Conservation (phyloP, 1,140 invertebrate genomes). For the Dendrolimus punctatus region DNA sequence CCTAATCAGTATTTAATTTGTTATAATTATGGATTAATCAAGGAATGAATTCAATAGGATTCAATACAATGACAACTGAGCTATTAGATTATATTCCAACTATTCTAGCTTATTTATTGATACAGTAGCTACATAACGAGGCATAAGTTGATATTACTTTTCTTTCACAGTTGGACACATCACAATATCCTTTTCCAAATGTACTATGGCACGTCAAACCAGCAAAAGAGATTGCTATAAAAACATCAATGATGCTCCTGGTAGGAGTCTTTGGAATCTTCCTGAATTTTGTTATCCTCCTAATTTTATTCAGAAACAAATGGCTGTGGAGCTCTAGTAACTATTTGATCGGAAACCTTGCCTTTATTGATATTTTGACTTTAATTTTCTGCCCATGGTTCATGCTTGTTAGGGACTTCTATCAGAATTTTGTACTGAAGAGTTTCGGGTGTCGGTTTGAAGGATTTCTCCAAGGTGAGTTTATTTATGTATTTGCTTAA, state of each 20-base stretch:
- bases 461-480: slow-evolving; percentile 78
- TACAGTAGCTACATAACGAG: too few relatives aligned
- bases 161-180: slow-evolving; percentile 55
- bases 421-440: slow-evolving; percentile 83
- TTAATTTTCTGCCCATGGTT: slow-evolving; percentile 83
- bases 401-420: slow-evolving; percentile 80
- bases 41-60: too few relatives aligned
- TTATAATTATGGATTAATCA: too few relatives aligned
- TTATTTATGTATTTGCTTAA: too few relatives aligned
- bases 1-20: too few relatives aligned
- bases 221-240: slow-evolving; percentile 74
- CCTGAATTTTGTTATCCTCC: slow-evolving; percentile 81
- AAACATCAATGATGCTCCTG: slow-evolving; percentile 73
- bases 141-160: background rate
- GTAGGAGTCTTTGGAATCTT: slow-evolving; percentile 79
- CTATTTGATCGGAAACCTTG: slow-evolving; percentile 85
- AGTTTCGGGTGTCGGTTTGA: slow-evolving; percentile 79
- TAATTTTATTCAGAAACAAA: slow-evolving; percentile 78
- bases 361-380: slow-evolving; percentile 81
- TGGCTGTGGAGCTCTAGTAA: slow-evolving; percentile 84
- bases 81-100: too few relatives aligned
- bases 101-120: too few relatives aligned
- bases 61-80: too few relatives aligned
- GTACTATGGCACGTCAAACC: slow-evolving; percentile 76
- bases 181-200: slow-evolving; percentile 70